Conservation (phyloP, 2,113 vertebrate genomes). For the Tauraco erythrolophus region DNA sequence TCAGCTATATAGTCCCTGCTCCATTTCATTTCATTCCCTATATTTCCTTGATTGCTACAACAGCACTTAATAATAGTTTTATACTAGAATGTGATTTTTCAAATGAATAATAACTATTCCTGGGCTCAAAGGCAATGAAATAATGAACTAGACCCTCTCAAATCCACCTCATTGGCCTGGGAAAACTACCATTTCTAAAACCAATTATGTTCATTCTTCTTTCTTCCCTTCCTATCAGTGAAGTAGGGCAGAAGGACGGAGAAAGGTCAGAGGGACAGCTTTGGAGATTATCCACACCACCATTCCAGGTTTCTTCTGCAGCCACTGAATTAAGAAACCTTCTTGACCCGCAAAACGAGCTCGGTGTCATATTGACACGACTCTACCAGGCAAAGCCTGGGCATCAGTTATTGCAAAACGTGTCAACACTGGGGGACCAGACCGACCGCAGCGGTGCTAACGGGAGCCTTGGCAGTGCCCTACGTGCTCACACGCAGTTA, state of each 20-base stretch:
- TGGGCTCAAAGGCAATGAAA: not conserved
- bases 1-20: not conserved
- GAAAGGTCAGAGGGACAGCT: not conserved
- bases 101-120: not conserved
- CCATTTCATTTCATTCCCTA: not conserved
- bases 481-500: not conserved
- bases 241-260: not conserved
- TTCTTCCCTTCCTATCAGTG: not conserved
- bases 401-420: not conserved
- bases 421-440: fast-evolving
- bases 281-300: not conserved
- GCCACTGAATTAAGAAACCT: not conserved
- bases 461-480: not conserved
- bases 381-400: no score
- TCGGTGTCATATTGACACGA: fast-evolving
- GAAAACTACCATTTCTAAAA: not conserved
- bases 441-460: no score
- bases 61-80: not conserved
- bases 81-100: not conserved
- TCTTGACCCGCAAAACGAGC: not conserved
- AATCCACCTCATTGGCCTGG: not conserved
- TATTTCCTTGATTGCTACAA: not conserved
- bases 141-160: not conserved
- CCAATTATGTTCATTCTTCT: not conserved
- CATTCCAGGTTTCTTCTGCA: not conserved